Evolutionary conservation across 2,888 invertebrate genomes (phyloP), one percentile per base, ranked within the genome.

Genomic region (Drosophila melanocephala): DNA sequence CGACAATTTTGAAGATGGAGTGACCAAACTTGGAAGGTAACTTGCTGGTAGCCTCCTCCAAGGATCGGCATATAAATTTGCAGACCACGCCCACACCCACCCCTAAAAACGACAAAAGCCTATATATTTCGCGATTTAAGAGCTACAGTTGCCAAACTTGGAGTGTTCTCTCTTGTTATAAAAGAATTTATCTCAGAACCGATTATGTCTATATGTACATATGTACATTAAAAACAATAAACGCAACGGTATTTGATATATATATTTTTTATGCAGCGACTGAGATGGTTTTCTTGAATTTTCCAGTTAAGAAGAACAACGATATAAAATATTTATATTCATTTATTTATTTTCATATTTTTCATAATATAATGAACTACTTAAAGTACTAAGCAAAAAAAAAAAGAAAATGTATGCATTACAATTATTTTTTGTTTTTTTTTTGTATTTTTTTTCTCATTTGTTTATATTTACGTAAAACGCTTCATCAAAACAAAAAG

Each of bases 341-440:
- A 83, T 90, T 90, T 87, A 88, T 86, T 86, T 84, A 75, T 87
- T 85, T 86, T 79, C 72, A 81, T 82, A 82, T 83, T 90, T 90
- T 90, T 85, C 84, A 87, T 84, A 87, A 89, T 90, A 88, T 81
- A 87, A 89, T 87, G 86, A 87, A 87, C 87, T 87, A 87, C 90
- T 87, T 87, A 87, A 64, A 51, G 52, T 65, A 47, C 88, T 84
- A 90, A 59, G 68, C 72, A 82, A 85, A 88, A 87, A 78, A 64
- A 64, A 65, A 77, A 55, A 30, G 47, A 66, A 77, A 59, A 30
- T 71, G 12, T 75, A 53, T 79, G 53, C 32, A 60, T 73, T 72
- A 78, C 35, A 70, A 47, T 71, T 65, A 79, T 57, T 50, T 47
- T n/a, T 55, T 68, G 74, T 62, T 35, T 42, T 44, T 44, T 59